Evolutionary conservation across 2,797 vertebrate species (phyloP).

Genomic region (Cirrhinus molitorella): DNA sequence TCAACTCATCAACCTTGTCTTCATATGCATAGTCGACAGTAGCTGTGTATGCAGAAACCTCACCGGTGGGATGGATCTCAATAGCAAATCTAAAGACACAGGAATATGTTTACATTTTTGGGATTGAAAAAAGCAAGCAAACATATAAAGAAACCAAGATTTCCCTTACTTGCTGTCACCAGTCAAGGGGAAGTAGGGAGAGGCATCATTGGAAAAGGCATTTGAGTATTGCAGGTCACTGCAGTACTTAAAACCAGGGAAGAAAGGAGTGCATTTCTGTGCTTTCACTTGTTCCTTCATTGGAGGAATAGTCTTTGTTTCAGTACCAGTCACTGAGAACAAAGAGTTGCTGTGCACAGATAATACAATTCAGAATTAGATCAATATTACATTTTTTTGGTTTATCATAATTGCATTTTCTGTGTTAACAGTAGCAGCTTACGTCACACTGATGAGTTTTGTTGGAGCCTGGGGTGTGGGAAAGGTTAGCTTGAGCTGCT

Average conservation of each 20-base stretch:
- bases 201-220: slow-evolving; percentile 74
- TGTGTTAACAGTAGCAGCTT: slow-evolving; percentile 53
- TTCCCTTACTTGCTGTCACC: slow-evolving; percentile 85
- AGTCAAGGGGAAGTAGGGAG: slow-evolving; percentile 86
- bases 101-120: neutral
- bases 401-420: neutral
- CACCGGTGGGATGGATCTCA: slow-evolving; percentile 85
- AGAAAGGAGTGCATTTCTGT: slow-evolving; percentile 79
- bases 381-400: neutral
- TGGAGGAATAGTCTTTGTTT: slow-evolving; percentile 78
- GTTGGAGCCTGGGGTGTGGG: slow-evolving; percentile 81
- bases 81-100: slow-evolving; percentile 79
- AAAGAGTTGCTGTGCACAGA: slow-evolving; percentile 79
- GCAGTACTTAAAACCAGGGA: slow-evolving; percentile 87
- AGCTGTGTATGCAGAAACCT: slow-evolving; percentile 87
- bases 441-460: slow-evolving; percentile 89
- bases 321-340: slow-evolving; percentile 80
- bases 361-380: slow-evolving; percentile 8
- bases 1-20: slow-evolving; percentile 82
- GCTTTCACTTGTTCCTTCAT: slow-evolving; percentile 70
- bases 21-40: slow-evolving; percentile 80
- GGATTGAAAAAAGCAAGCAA: neutral
- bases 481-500: slow-evolving; percentile 85
- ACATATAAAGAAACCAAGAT: neutral
- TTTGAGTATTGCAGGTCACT: slow-evolving; percentile 78